Conservation (phyloP, 1,140 invertebrate species). For the Habropoda laboriosa region DNA sequence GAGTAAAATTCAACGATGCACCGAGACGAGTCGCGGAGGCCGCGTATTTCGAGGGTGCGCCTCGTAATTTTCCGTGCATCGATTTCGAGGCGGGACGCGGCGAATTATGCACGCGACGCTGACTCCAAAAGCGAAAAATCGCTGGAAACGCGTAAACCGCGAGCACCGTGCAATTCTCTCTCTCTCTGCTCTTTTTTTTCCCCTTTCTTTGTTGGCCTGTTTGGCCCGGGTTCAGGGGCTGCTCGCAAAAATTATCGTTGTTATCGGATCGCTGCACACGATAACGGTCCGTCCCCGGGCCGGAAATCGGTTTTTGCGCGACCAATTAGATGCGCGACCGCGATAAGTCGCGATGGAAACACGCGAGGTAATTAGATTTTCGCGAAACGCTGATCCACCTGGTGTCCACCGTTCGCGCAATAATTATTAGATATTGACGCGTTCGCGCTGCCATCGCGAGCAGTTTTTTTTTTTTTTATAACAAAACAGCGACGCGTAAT, state of each 20-base stretch:
- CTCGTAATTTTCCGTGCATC: constrained; percentile 48
- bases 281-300: constrained; percentile 16
- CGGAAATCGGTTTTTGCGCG: constrained; percentile 42
- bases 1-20: constrained; percentile 18
- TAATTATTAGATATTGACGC: constrained; percentile 42
- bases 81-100: constrained; percentile 23
- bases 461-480: neutral
- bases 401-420: constrained; percentile 9
- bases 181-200: neutral
- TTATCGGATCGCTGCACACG: constrained; percentile 35
- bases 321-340: constrained; percentile 34
- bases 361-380: constrained; percentile 41
- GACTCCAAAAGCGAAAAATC: constrained; percentile 45
- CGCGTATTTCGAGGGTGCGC: constrained; percentile 65
- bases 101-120: constrained; percentile 44
- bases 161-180: neutral
- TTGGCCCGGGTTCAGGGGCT: neutral
- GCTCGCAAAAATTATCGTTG: constrained; percentile 50
- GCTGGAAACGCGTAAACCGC: constrained; percentile 33
- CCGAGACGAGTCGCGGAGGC: constrained; percentile 21
- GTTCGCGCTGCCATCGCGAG: neutral
- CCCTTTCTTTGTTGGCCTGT: neutral
- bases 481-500: neutral
- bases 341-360: constrained; percentile 41
- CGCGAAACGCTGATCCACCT: constrained; percentile 23